Percentiles rank a stretch among this genome's conserved stretches.
Evolutionary conservation across 2,888 invertebrate species (phyloP).

Genomic region (Drosophila pegasa): DNA sequence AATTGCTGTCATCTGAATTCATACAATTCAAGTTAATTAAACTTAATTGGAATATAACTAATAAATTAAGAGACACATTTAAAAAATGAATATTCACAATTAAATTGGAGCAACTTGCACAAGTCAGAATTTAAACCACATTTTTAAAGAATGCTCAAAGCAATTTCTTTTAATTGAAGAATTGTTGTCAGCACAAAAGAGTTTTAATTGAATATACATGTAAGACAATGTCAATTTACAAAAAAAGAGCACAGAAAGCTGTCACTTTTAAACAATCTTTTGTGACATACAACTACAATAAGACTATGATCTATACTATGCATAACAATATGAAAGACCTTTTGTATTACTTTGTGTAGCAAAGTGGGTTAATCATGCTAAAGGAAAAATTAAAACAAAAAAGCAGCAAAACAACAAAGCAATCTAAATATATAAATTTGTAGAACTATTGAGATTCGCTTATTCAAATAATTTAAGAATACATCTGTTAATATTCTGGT

Average conservation of each 20-base stretch:
- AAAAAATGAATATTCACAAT: not conserved
- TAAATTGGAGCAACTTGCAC: not conserved
- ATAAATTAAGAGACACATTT: no score
- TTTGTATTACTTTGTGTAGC: not conserved
- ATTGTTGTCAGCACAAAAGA: not conserved
- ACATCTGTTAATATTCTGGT: not conserved
- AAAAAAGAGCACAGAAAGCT: not conserved
- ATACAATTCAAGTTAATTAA: no score
- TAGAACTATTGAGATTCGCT: not conserved
- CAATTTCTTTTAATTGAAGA: not conserved
- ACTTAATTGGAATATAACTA: no score
- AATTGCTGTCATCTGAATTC: no score
- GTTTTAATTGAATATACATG: not conserved
- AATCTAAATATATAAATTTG: not conserved
- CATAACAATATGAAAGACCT: not conserved
- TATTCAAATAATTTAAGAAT: not conserved
- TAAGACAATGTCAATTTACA: not conserved
- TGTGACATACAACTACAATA: no score
- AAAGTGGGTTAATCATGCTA: constrained; percentile 2
- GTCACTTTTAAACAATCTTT: no score
- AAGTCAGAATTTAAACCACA: not conserved
- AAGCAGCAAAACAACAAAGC: no score
- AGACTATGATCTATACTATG: not conserved
- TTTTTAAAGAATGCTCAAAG: not conserved
- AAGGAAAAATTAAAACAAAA: not conserved